Conservation (phyloP, 1,140 invertebrate genomes). For the Cephus cinctus region DNA sequence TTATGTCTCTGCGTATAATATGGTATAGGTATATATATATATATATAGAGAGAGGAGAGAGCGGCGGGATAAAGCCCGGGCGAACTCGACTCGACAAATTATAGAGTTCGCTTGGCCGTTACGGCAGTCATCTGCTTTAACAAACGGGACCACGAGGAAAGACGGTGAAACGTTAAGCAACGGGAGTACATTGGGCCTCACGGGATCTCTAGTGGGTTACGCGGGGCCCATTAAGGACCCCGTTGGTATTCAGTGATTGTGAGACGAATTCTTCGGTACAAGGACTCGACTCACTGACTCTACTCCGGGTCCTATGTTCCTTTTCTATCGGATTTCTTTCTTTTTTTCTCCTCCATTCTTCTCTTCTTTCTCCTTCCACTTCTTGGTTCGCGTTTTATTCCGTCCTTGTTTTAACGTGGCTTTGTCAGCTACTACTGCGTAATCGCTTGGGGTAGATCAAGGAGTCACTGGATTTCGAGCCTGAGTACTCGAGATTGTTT, state of each 20-base stretch:
- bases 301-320: conserved; percentile 18
- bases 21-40: too few relatives aligned
- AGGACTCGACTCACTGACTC: conserved; percentile 3
- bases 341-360: neutral
- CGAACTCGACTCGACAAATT: conserved; percentile 51
- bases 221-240: conserved; percentile 16
- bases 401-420: conserved; percentile 5
- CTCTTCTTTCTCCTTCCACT: neutral
- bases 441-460: conserved; percentile 34
- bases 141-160: conserved; percentile 15
- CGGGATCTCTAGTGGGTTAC: conserved; percentile 17
- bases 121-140: conserved; percentile 20
- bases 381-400: neutral
- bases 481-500: conserved; percentile 38
- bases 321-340: conserved; percentile 6
- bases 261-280: conserved; percentile 27
- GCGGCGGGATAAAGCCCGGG: conserved; percentile 16
- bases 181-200: too few relatives aligned
- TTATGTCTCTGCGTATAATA: too few relatives aligned
- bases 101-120: conserved; percentile 51
- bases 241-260: conserved; percentile 35
- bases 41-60: conserved; percentile 18
- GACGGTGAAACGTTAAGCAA: neutral
- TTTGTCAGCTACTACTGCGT: conserved; percentile 23
- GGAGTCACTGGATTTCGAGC: conserved; percentile 33